These are phyloP conservation scores for Pipa parva DNA, from an alignment of 2,113 vertebrate genomes.

Conservation along the genomic window DNA sequence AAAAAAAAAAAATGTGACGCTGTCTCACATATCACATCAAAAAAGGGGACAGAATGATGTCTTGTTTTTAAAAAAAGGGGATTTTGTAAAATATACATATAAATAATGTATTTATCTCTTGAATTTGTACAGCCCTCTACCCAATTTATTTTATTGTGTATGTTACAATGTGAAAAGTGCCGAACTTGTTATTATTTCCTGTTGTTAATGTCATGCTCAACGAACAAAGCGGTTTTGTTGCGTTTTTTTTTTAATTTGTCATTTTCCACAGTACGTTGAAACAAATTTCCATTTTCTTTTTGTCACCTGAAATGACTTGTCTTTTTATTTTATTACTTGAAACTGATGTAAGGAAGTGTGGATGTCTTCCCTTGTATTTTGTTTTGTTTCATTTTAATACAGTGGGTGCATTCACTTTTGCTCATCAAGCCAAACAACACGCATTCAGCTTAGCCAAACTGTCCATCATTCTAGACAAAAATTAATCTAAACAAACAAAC, in stretches of 20 bases:
- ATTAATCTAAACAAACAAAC: too few relatives aligned
- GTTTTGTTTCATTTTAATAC: conserved; percentile 94
- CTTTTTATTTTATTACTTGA: conserved; percentile 82
- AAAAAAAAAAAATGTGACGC: conserved; percentile 59
- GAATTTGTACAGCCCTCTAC: conserved; percentile 82
- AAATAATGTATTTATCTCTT: conserved; percentile 98
- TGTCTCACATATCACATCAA: conserved; percentile 75
- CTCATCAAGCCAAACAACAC: too few relatives aligned
- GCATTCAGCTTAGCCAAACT: too few relatives aligned
- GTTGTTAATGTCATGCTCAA: conserved; percentile 28
- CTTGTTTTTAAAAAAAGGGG: conserved; percentile 65
- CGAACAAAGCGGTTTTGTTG: conserved; percentile 18
- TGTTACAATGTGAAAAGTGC: conserved; percentile 84
- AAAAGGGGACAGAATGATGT: conserved; percentile 63
- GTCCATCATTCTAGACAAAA: too few relatives aligned
- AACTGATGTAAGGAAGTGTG: conserved; percentile 84
- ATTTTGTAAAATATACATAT: conserved; percentile 97
- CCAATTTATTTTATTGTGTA: conserved; percentile 88
- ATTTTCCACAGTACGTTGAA: conserved; percentile 79
- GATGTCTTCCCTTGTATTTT: conserved; percentile 92
- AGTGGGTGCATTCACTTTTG: conserved; percentile 82
- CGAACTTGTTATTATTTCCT: conserved; percentile 80
- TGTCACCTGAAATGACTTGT: conserved; percentile 85
- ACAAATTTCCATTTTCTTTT: conserved; percentile 81
- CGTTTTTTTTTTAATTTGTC: conserved; percentile 19